Evolutionary conservation across 1,140 invertebrate genomes (phyloP).

Genomic region (Zaprionus davidi): DNA sequence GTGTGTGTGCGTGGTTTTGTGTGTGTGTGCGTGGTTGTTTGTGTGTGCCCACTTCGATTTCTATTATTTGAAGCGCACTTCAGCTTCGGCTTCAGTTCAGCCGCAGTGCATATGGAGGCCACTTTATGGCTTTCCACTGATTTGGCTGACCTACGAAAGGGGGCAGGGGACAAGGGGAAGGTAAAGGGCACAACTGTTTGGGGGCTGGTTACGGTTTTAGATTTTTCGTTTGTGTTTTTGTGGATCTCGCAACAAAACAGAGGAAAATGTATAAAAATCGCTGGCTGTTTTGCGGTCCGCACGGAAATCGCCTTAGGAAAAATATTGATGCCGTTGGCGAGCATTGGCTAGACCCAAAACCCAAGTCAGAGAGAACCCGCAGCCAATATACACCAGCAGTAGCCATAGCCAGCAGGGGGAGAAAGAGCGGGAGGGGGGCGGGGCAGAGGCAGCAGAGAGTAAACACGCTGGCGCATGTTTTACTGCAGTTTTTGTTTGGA

Average conservation of each 20-base stretch:
- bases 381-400: background rate
- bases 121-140: slow-evolving; percentile 63
- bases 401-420: background rate
- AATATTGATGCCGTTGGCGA: slow-evolving; percentile 67
- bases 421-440: too few relatives aligned
- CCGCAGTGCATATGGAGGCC: slow-evolving; percentile 53
- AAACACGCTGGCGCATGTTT: slow-evolving; percentile 62
- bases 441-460: slow-evolving; percentile 6
- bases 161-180: background rate
- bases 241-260: slow-evolving; percentile 26
- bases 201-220: slow-evolving; percentile 14
- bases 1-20: too few relatives aligned
- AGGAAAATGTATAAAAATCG: slow-evolving; percentile 69
- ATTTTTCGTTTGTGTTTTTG: slow-evolving; percentile 19
- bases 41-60: slow-evolving; percentile 32
- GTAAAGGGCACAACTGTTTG: background rate
- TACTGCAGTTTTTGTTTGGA: slow-evolving; percentile 76
- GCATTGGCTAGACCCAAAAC: slow-evolving; percentile 5
- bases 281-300: slow-evolving; percentile 55
- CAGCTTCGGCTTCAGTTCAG: slow-evolving; percentile 37
- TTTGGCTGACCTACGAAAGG: background rate
- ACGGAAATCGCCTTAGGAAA: slow-evolving; percentile 70
- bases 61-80: slow-evolving; percentile 38
- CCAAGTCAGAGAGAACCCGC: slow-evolving; percentile 29
- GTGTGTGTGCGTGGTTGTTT: background rate